phyloP scores from a whole-genome alignment of 2,113 vertebrate genomes.

The Oxyruncus cristatus region DNA sequence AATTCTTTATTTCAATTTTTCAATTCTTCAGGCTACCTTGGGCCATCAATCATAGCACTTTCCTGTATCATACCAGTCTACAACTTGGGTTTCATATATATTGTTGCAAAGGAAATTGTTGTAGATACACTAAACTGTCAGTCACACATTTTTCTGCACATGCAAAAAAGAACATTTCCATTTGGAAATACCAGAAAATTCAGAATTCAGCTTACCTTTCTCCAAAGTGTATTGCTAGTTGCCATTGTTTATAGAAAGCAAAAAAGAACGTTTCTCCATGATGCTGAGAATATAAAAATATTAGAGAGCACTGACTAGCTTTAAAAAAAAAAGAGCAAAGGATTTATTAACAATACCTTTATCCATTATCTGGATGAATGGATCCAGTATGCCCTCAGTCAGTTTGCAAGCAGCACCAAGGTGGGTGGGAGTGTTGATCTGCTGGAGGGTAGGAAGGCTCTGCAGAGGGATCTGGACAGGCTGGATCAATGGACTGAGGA shows the following conservation, averaged over 20 bases:
- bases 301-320: not conserved
- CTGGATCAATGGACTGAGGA: fast-evolving
- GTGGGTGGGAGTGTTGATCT: not conserved
- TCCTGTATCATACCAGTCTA: not conserved
- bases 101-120: not conserved
- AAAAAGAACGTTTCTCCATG: not conserved
- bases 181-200: not conserved
- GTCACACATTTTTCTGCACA: not conserved
- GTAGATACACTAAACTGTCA: not conserved
- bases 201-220: not conserved
- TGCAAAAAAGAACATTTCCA: not conserved
- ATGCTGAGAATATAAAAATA: not conserved
- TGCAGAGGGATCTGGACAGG: not conserved
- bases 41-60: not conserved
- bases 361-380: not conserved
- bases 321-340: not conserved
- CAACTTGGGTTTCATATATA: not conserved
- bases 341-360: not conserved
- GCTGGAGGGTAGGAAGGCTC: not conserved
- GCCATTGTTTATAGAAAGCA: not conserved
- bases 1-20: not conserved
- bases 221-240: not conserved
- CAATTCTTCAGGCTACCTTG: not conserved
- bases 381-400: not conserved
- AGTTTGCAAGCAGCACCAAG: not conserved